Conservation (phyloP, 1,140 invertebrate species). For the Drosophila truncata region DNA sequence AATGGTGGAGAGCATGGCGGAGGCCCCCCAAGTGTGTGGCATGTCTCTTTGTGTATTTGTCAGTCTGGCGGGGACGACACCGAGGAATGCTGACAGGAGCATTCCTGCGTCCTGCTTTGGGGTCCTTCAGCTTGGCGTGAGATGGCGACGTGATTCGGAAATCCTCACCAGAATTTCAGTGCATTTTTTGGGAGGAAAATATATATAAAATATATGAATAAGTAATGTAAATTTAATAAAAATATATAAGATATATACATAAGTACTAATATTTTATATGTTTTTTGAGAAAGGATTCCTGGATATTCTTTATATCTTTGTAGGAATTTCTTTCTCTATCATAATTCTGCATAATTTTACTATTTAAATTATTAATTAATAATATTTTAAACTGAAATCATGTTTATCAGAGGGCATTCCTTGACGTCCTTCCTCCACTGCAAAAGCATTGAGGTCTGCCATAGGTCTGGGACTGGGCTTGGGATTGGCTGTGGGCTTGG, state of each 20-base stretch:
- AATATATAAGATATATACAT: no score
- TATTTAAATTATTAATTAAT: neutral
- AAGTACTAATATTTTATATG: no score
- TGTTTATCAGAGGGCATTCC: neutral
- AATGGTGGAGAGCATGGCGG: neutral
- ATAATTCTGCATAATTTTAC: neutral
- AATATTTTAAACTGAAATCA: neutral
- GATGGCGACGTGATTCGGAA: conserved; percentile 25
- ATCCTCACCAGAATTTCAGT: neutral
- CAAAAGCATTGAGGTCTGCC: conserved; percentile 32
- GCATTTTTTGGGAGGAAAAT: no score
- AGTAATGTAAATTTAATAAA: no score
- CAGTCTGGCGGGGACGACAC: conserved; percentile 59
- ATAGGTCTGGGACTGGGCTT: conserved; percentile 1
- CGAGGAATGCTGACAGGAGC: conserved; percentile 51
- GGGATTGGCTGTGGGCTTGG: conserved; percentile 20
- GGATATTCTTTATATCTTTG: no score
- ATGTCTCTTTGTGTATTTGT: conserved; percentile 57
- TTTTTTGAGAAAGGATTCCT: no score
- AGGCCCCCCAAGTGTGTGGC: conserved; percentile 22
- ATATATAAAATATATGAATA: no score
- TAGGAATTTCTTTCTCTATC: no score
- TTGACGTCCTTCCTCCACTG: neutral
- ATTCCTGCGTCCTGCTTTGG: conserved; percentile 31
- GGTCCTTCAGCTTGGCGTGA: conserved; percentile 11